Evolutionary conservation across 2,113 vertebrate genomes (phyloP).

Genomic region (Cariama cristata): DNA sequence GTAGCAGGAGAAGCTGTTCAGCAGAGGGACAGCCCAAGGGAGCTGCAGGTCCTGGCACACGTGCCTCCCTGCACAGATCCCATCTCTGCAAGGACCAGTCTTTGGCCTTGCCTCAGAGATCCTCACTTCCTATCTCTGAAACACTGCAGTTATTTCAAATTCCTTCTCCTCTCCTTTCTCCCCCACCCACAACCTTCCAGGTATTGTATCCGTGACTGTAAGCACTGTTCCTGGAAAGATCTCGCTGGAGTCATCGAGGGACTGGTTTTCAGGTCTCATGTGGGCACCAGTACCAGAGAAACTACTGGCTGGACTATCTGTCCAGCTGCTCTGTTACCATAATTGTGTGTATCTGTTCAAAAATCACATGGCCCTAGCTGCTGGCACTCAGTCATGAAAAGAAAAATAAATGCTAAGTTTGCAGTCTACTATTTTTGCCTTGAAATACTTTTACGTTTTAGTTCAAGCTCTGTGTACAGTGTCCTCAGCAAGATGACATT

Average conservation of each 20-base stretch:
- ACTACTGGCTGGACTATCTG: neutral
- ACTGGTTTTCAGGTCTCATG: neutral
- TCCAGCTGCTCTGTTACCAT: neutral
- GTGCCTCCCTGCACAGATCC: neutral
- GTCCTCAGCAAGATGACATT: neutral
- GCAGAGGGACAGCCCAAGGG: neutral
- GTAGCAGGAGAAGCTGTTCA: neutral
- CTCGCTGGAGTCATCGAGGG: neutral
- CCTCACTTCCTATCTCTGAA: neutral
- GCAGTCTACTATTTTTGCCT: neutral
- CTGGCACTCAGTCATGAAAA: neutral
- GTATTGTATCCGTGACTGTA: neutral
- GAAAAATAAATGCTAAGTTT: neutral
- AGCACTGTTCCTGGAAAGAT: slow-evolving; percentile 14
- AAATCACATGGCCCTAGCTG: neutral
- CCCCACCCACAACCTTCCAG: neutral
- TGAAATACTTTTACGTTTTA: neutral
- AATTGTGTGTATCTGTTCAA: neutral
- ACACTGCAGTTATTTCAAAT: neutral
- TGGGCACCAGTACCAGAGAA: neutral
- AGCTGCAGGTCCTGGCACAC: neutral
- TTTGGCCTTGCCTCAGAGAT: neutral
- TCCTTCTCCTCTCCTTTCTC: neutral
- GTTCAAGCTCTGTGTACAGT: neutral
- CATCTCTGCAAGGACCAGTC: neutral